Conservation (phyloP, 2,888 invertebrate genomes). For the Pediacus dermestoides region DNA sequence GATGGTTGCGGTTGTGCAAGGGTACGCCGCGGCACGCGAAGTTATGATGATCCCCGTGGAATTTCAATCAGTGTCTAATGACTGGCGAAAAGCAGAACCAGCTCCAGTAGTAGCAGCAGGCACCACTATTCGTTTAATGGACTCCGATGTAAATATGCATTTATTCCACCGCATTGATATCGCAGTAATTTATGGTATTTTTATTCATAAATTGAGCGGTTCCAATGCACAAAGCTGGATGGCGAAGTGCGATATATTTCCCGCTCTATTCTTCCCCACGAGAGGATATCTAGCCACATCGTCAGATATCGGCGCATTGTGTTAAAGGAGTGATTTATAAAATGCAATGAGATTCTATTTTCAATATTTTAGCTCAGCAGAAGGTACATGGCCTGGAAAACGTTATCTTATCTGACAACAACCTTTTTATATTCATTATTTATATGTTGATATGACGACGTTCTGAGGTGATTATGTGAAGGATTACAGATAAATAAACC, state of each 20-base stretch:
- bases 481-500: constrained; percentile 29
- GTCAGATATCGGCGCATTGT: constrained; percentile 42
- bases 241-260: constrained; percentile 40
- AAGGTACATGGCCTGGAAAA: constrained; percentile 39
- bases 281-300: constrained; percentile 40
- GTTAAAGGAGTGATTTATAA: constrained; percentile 45
- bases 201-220: constrained; percentile 46
- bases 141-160: constrained; percentile 42
- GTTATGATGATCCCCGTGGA: constrained; percentile 11
- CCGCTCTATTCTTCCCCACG: constrained; percentile 39
- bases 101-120: constrained; percentile 2
- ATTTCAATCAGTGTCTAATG: constrained; percentile 33
- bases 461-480: constrained; percentile 1
- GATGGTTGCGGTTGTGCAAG: constrained; percentile 1
- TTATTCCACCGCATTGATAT: constrained; percentile 44
- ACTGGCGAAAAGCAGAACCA: constrained; percentile 19
- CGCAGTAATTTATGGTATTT: constrained; percentile 45
- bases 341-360: constrained; percentile 42
- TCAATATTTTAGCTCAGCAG: constrained; percentile 38
- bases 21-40: neutral
- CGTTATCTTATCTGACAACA: constrained; percentile 25
- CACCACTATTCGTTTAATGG: constrained; percentile 24
- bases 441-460: constrained; percentile 6
- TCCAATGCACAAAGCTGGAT: constrained; percentile 40
- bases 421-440: constrained; percentile 8